Base-by-base conservation (phyloP, 2,113 vertebrate genomes). In the Ciconia boyciana region DNA sequence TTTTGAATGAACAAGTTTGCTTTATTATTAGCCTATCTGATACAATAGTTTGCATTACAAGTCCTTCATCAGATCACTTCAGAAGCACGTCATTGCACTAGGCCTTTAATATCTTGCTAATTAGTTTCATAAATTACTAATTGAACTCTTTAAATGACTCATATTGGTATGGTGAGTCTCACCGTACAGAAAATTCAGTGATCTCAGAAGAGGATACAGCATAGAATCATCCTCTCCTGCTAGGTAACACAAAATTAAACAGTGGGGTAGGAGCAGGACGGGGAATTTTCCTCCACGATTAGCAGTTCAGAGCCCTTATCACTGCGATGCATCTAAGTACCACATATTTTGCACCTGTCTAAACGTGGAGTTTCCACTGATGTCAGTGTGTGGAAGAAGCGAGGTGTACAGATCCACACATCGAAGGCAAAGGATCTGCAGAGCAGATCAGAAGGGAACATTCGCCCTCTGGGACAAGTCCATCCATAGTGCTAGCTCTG, bases 121-220 rank as follows among this genome's bases (percentile, higher is more conserved):
- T 91, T 81, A 62, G 48, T 66, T 97, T 93, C 36, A 96, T 87
- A 97, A 96, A 95, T 87, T 87, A 91, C 70, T 93, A 97, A 93
- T 62, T 95, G 87, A 97, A 94, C 41, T 60, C 83, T 46, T 93
- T 81, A 94, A 93, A 91, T 92, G 25, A 97, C 91, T 89, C 93
- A 95, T 75, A n/a, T 91, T 79, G 36, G 84, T 70, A 84, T 39
- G 83, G 48, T 4, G 39, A 92, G 87, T 75, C 75, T 93, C 21
- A 9, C 32, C 31, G 57, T 52, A 80, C 32, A 65, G 70, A 93
- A 89, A 89, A 84, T 41, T 74, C 70, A 9, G 55, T 77, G 91
- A 94, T 81, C 69, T 94, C 81, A 89, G 82, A 76, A 60, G 46
- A 81, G n/a, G 46, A 77, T 51, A 79, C 55, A 83, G 68, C 75